A percentile compares a stretch with the other conserved stretches of the same genome.
phyloP scores from a whole-genome alignment of 2,888 invertebrate genomes.

The Noctua comes region DNA sequence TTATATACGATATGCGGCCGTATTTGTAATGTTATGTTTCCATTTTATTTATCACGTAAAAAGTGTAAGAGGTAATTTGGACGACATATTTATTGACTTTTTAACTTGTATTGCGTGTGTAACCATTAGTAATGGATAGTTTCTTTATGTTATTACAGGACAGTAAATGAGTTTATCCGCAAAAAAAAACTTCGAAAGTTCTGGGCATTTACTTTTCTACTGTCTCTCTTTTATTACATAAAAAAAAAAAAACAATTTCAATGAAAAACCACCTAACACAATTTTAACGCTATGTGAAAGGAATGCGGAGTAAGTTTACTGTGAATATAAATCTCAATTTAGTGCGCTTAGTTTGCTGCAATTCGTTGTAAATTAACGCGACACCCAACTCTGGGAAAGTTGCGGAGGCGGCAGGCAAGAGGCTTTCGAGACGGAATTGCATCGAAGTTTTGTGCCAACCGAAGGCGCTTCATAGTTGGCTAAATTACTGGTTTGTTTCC shows the following conservation, averaged over 20 bases:
- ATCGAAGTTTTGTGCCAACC: slow-evolving; percentile 65
- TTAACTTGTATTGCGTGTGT: background rate
- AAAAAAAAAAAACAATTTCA: background rate
- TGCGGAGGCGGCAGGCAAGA: slow-evolving; percentile 56
- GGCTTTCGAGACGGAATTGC: slow-evolving; percentile 65
- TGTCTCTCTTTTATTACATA: background rate
- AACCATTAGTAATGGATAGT: background rate
- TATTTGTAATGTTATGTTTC: background rate
- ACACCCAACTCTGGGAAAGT: slow-evolving; percentile 56
- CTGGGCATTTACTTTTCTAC: background rate
- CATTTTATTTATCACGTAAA: slow-evolving; percentile 7
- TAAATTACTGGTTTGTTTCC: slow-evolving; percentile 74
- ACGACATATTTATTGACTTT: background rate
- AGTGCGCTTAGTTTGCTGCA: slow-evolving; percentile 57
- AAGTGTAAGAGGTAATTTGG: slow-evolving; percentile 13
- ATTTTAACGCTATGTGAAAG: slow-evolving; percentile 10
- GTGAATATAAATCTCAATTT: slow-evolving; percentile 54
- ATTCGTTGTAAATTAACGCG: slow-evolving; percentile 61
- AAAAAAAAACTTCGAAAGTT: background rate
- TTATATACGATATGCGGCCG: background rate
- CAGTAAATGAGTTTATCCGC: background rate
- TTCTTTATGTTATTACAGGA: background rate
- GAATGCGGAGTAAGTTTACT: slow-evolving; percentile 37
- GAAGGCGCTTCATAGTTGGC: slow-evolving; percentile 63
- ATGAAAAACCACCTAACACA: background rate